phyloP scores from a whole-genome alignment of 2,888 invertebrate genomes.

The Portevinia maculata region DNA sequence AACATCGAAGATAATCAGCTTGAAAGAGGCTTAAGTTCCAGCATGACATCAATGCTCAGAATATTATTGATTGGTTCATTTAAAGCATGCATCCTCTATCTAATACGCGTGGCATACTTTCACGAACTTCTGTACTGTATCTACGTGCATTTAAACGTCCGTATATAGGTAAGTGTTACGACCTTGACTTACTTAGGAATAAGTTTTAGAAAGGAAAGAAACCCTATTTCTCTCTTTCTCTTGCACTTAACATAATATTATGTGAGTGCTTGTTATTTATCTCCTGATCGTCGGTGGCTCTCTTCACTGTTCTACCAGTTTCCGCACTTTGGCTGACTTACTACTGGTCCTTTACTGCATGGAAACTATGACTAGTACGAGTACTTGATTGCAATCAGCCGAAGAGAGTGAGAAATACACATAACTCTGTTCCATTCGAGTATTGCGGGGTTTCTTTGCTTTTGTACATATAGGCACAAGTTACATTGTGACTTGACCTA shows the following conservation, averaged over 20 bases:
- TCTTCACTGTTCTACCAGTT: neutral
- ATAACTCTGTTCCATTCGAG: neutral
- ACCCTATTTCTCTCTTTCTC: constrained; percentile 23
- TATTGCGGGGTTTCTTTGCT: constrained; percentile 1
- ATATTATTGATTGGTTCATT: constrained; percentile 29
- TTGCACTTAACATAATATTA: neutral
- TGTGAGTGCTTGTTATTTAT: neutral
- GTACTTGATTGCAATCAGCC: neutral
- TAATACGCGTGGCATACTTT: neutral
- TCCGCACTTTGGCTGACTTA: neutral
- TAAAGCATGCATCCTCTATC: neutral
- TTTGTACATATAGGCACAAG: constrained; percentile 16
- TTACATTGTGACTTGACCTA: constrained; percentile 49
- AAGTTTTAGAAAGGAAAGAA: constrained; percentile 9
- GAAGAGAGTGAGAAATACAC: neutral
- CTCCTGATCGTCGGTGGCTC: neutral
- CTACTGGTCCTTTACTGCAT: neutral
- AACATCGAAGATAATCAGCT: neutral
- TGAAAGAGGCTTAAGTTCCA: neutral
- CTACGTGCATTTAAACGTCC: neutral
- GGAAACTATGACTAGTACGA: no score
- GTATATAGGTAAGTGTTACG: constrained; percentile 35
- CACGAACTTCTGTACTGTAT: neutral
- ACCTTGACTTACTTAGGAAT: constrained; percentile 63
- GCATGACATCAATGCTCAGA: constrained; percentile 1